Evolutionary conservation across 1,140 invertebrate genomes (phyloP).

Genomic region (Brachionus paranguensis): DNA sequence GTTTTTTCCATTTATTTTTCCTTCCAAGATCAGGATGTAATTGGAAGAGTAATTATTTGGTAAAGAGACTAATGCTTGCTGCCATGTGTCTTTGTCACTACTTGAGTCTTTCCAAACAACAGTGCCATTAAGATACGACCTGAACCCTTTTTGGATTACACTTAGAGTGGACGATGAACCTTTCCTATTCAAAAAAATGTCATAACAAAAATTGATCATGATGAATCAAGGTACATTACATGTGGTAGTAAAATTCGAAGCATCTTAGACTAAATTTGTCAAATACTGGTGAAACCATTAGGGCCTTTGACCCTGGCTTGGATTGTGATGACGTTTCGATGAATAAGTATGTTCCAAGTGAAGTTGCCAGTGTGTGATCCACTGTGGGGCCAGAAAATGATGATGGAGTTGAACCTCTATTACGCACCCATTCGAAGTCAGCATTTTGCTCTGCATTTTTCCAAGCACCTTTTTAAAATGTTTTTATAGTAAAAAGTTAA

Average conservation of each 20-base stretch:
- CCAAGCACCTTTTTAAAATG: constrained; percentile 37
- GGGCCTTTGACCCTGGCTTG: background rate
- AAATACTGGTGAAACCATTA: constrained; percentile 36
- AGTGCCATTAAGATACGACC: background rate
- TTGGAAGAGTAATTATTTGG: background rate
- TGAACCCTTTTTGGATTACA: background rate
- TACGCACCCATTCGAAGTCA: constrained; percentile 41
- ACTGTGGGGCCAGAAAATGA: constrained; percentile 41
- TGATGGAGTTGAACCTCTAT: constrained; percentile 10
- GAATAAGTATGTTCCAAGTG: constrained; percentile 43
- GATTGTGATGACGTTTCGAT: constrained; percentile 41
- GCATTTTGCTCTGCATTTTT: constrained; percentile 37
- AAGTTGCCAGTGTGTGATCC: constrained; percentile 45
- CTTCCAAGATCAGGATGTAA: constrained; percentile 11
- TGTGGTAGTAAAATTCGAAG: constrained; percentile 37
- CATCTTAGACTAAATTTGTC: background rate
- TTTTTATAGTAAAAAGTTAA: no score
- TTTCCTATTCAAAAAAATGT: background rate
- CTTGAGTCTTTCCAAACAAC: constrained; percentile 15
- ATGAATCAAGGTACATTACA: background rate
- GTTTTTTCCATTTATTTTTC: background rate
- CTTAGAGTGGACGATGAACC: background rate
- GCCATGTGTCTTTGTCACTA: constrained; percentile 8
- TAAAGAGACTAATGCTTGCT: constrained; percentile 3
- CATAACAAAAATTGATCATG: background rate